Evolutionary conservation across 2,888 invertebrate genomes (phyloP).

Genomic region (Euzetes globulus): DNA sequence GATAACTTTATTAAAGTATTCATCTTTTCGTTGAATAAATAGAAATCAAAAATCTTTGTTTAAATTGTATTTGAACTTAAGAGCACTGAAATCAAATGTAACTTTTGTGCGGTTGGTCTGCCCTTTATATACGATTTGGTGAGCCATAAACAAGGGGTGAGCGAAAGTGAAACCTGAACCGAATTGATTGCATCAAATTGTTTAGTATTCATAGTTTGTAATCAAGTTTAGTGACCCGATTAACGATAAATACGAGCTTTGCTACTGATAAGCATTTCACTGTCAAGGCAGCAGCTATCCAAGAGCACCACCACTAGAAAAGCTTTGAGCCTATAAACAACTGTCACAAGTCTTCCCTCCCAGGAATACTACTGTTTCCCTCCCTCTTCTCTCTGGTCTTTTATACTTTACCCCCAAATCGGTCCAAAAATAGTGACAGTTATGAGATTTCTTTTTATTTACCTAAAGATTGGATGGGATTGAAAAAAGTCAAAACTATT

Average conservation of each 20-base stretch:
- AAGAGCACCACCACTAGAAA: background rate
- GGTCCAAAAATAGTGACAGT: slow-evolving; percentile 17
- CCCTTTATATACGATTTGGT: background rate
- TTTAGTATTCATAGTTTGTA: slow-evolving; percentile 16
- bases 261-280: slow-evolving; percentile 26
- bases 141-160: slow-evolving; percentile 7
- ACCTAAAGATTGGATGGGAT: background rate
- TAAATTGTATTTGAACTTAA: background rate
- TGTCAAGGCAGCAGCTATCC: slow-evolving; percentile 10
- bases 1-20: background rate
- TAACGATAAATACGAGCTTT: background rate
- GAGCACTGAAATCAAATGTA: background rate
- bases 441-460: slow-evolving; percentile 20
- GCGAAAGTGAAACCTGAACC: slow-evolving; percentile 19
- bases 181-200: slow-evolving; percentile 17
- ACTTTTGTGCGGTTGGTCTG: background rate
- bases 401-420: background rate
- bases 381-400: background rate
- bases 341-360: background rate
- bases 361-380: background rate
- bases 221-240: slow-evolving; percentile 30
- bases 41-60: background rate
- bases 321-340: slow-evolving; percentile 10
- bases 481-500: slow-evolving; percentile 2
- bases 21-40: background rate